Evolutionary conservation across 2,888 invertebrate species (phyloP).

Genomic region (Hemithea aestivaria): DNA sequence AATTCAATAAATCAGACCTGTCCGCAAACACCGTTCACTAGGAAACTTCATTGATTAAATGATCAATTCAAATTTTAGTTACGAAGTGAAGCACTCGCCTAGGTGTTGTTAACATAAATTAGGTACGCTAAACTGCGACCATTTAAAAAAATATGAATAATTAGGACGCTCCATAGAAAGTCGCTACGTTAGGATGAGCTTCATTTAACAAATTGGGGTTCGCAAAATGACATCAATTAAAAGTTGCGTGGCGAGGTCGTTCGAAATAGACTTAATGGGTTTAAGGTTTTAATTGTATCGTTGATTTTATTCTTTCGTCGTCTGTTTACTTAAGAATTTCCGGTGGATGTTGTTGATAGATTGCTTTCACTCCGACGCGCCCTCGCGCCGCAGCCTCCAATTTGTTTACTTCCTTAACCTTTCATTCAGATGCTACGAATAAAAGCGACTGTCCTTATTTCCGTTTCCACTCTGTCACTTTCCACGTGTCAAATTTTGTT

Average conservation of each 20-base stretch:
- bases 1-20: slow-evolving; percentile 68
- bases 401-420: slow-evolving; percentile 51
- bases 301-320: slow-evolving; percentile 39
- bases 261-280: slow-evolving; percentile 36
- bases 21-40: slow-evolving; percentile 54
- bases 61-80: slow-evolving; percentile 48
- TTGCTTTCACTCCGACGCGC: slow-evolving; percentile 47
- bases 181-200: slow-evolving; percentile 22
- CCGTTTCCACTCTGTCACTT: slow-evolving; percentile 29
- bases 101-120: slow-evolving; percentile 41
- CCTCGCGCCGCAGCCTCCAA: slow-evolving; percentile 37
- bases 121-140: slow-evolving; percentile 32
- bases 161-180: slow-evolving; percentile 22
- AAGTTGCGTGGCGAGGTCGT: slow-evolving; percentile 33
- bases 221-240: slow-evolving; percentile 38
- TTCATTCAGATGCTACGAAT: slow-evolving; percentile 43
- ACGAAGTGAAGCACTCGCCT: slow-evolving; percentile 42
- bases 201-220: slow-evolving; percentile 34
- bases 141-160: slow-evolving; percentile 37
- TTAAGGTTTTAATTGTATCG: slow-evolving; percentile 38
- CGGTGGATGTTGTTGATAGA: slow-evolving; percentile 58
- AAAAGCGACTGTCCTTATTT: slow-evolving; percentile 36
- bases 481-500: slow-evolving; percentile 20
- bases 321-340: slow-evolving; percentile 57
- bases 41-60: slow-evolving; percentile 52